Conservation (phyloP, 1,140 invertebrate species). For the Myzus persicae region DNA sequence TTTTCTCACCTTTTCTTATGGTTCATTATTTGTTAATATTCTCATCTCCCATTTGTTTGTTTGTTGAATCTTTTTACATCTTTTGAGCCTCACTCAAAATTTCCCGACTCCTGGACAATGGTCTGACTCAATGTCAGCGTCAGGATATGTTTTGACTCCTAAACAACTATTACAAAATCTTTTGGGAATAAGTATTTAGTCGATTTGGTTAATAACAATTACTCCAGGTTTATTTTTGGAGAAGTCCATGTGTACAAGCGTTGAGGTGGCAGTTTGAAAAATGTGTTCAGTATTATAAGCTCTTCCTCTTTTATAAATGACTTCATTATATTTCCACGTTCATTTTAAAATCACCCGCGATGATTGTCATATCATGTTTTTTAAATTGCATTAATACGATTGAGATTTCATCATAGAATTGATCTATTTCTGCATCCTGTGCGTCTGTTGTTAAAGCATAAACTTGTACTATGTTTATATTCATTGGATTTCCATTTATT, state of each 20-base stretch:
- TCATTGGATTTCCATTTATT: background rate
- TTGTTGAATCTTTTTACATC: background rate
- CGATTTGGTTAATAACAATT: conserved; percentile 56
- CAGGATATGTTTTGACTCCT: conserved; percentile 61
- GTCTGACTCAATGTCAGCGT: conserved; percentile 61
- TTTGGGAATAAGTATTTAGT: conserved; percentile 62
- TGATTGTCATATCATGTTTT: conserved; percentile 59
- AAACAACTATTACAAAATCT: conserved; percentile 62
- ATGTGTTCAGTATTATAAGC: conserved; percentile 61
- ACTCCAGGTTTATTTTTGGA: background rate
- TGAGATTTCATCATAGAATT: background rate
- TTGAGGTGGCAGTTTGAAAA: background rate
- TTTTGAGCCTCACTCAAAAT: conserved; percentile 58
- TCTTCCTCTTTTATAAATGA: conserved; percentile 62
- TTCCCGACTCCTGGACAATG: conserved; percentile 62
- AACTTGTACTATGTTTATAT: background rate
- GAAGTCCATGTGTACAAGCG: background rate
- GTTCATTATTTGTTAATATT: too few species aligned
- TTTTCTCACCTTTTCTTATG: too few species aligned
- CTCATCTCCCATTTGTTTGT: background rate
- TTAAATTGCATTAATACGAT: conserved; percentile 15
- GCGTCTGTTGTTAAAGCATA: background rate
- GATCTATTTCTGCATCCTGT: background rate
- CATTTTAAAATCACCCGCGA: conserved; percentile 63
- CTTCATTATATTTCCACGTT: conserved; percentile 62